Evolutionary conservation across 2,113 vertebrate genomes (phyloP).

Genomic region (Pitta sordida): DNA sequence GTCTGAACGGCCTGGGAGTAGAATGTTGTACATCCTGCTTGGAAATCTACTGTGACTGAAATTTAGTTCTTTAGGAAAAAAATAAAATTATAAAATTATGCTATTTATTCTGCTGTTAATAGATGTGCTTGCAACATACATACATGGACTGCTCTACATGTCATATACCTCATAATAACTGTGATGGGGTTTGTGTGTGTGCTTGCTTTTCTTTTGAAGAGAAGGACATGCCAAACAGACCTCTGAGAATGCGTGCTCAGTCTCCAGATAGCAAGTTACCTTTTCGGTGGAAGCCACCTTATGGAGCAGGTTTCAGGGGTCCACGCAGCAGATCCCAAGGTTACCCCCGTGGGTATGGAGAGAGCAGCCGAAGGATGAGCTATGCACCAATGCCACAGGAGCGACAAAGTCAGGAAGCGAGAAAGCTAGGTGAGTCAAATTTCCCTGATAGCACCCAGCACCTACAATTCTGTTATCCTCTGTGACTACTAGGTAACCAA

Average conservation of each 20-base stretch:
- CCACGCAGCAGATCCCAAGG: slow-evolving; percentile 74
- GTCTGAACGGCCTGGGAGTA: not conserved
- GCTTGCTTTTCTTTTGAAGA: slow-evolving; percentile 70
- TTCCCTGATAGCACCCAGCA: not conserved
- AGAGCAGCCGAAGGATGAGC: slow-evolving; percentile 75
- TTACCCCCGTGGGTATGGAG: slow-evolving; percentile 74
- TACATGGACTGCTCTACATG: rapidly evolving
- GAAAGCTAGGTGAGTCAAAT: slow-evolving; percentile 81
- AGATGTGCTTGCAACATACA: not conserved
- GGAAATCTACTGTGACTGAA: not conserved
- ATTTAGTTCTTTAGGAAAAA: not conserved
- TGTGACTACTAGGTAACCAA: not conserved
- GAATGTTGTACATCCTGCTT: not conserved
- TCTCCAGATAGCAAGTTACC: slow-evolving; percentile 61
- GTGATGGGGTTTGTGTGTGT: not conserved
- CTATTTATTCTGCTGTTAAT: not conserved
- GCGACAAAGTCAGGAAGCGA: slow-evolving; percentile 78
- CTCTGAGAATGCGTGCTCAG: slow-evolving; percentile 66
- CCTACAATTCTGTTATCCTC: not conserved
- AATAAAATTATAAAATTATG: not conserved
- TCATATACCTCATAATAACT: not conserved
- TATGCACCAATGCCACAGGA: slow-evolving; percentile 80
- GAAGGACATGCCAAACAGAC: slow-evolving; percentile 75
- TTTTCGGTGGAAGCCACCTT: slow-evolving; percentile 78
- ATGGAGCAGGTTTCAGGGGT: slow-evolving; percentile 80